These are phyloP conservation scores for Pilophorus perplexus DNA, from an alignment of 2,888 invertebrate genomes.

Conservation along the genomic window DNA sequence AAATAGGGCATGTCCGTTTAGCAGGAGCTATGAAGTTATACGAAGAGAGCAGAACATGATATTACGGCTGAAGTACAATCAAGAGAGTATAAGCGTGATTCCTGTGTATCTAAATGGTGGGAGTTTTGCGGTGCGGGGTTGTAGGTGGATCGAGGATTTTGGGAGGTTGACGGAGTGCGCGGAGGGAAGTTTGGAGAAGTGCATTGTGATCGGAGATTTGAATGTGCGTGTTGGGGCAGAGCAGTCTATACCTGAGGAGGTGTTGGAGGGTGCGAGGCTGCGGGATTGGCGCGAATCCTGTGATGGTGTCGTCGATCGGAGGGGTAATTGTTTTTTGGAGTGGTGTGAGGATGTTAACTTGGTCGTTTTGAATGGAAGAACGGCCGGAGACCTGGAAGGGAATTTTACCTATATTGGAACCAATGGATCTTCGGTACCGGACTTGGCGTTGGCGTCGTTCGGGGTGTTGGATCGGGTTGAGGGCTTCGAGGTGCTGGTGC, in stretches of 20 bases:
- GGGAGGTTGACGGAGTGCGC: not conserved
- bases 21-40: too few relatives aligned
- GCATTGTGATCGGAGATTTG: constrained; percentile 14
- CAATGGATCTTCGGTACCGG: constrained; percentile 32
- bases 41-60: too few relatives aligned
- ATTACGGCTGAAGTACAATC: too few relatives aligned
- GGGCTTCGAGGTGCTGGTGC: constrained; percentile 1
- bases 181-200: not conserved
- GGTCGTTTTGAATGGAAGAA: constrained; percentile 39
- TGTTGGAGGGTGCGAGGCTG: not conserved
- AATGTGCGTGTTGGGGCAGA: constrained; percentile 8
- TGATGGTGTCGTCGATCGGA: not conserved
- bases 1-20: not conserved
- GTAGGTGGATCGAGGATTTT: constrained; percentile 15
- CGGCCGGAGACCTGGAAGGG: constrained; percentile 27
- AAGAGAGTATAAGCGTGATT: too few relatives aligned
- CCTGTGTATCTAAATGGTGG: constrained; percentile 6
- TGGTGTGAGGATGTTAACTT: constrained; percentile 7
- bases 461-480: not conserved
- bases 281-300: not conserved
- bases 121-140: too few relatives aligned
- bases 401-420: constrained; percentile 35
- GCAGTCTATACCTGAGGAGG: not conserved
- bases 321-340: constrained; percentile 5
- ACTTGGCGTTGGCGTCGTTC: constrained; percentile 13